A percentile compares a stretch with the other conserved stretches of the same genome.
These are phyloP conservation scores for Gobius niger DNA, from an alignment of 2,113 vertebrate genomes.

Conservation along the genomic window DNA sequence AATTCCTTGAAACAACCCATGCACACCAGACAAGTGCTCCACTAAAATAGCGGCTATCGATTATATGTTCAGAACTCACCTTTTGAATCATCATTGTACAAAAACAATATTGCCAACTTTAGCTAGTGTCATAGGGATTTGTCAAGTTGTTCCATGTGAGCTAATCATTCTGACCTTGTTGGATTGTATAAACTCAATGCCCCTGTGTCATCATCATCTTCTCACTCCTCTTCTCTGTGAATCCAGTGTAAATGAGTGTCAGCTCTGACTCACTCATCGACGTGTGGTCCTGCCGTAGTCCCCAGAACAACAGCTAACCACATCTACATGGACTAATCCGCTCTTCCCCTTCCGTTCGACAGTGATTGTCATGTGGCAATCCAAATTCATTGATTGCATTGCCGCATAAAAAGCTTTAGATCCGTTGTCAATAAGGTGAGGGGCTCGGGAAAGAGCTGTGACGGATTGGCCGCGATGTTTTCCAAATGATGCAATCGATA, in stretches of 20 bases:
- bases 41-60: too few species aligned
- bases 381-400: constrained; percentile 31
- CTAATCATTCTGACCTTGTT: too few species aligned
- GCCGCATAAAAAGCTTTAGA: constrained; percentile 42
- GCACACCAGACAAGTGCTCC: too few species aligned
- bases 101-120: too few species aligned
- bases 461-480: constrained; percentile 44
- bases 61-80: too few species aligned
- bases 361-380: constrained; percentile 28
- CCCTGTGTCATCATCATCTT: not conserved
- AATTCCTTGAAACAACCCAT: too few species aligned
- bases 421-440: constrained; percentile 50
- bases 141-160: too few species aligned
- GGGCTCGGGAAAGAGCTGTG: constrained; percentile 20
- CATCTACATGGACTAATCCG: constrained; percentile 46
- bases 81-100: too few species aligned
- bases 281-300: constrained; percentile 26
- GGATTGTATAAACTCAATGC: not conserved
- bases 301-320: constrained; percentile 40
- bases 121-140: too few species aligned
- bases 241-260: constrained; percentile 7
- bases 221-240: not conserved
- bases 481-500: constrained; percentile 15
- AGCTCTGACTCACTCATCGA: constrained; percentile 24
- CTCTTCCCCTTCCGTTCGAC: constrained; percentile 45